phyloP scores from a whole-genome alignment of 2,113 vertebrate genomes.

The Peromyscus polionotus region DNA sequence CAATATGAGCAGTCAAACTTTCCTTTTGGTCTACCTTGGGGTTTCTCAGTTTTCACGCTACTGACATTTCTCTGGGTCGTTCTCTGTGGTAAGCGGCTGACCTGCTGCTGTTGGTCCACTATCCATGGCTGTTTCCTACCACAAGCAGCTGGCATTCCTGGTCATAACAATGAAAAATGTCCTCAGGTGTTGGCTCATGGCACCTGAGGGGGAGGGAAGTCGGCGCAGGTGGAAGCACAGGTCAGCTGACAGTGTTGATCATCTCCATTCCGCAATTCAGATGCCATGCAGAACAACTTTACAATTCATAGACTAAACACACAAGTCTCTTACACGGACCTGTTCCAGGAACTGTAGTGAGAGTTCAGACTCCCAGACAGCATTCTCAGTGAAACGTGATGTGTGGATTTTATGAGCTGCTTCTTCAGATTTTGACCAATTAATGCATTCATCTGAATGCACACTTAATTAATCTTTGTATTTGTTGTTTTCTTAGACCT shows the following conservation, averaged over 20 bases:
- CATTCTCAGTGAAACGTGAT: background rate
- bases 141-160: background rate
- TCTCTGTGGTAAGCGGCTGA: background rate
- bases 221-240: background rate
- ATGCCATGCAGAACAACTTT: background rate
- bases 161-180: background rate
- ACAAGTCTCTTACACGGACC: background rate
- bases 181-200: background rate
- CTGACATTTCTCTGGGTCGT: background rate
- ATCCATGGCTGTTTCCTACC: background rate
- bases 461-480: background rate
- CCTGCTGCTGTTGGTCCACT: no score
- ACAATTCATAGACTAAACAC: background rate
- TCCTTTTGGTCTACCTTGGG: background rate
- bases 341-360: background rate
- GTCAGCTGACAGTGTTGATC: background rate
- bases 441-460: background rate
- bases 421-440: constrained; percentile 2
- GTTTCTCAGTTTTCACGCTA: background rate
- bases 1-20: background rate
- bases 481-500: constrained; percentile 9
- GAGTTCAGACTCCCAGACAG: background rate
- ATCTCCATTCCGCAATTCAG: background rate
- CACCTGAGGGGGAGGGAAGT: background rate
- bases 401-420: background rate